phyloP scores from a whole-genome alignment of 2,797 vertebrate species.

The Phalloptychus januarius region DNA sequence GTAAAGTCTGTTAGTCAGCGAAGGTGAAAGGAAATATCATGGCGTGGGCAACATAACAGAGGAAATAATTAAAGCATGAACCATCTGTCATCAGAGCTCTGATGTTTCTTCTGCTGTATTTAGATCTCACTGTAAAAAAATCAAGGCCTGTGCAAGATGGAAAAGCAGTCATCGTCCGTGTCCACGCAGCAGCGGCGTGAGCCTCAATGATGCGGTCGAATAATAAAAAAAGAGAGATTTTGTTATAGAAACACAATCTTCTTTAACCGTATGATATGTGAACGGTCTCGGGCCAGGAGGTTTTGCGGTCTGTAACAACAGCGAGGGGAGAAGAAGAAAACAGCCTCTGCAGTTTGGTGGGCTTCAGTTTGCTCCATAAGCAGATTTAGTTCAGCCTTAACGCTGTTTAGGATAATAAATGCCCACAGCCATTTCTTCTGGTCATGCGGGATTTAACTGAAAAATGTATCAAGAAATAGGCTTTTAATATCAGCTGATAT shows the following conservation, averaged over 20 bases:
- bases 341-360: constrained; percentile 7
- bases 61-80: constrained; percentile 58
- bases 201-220: constrained; percentile 64
- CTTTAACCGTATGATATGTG: constrained; percentile 52
- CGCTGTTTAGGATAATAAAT: constrained; percentile 14
- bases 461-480: too few species aligned
- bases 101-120: constrained; percentile 50
- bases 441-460: too few species aligned
- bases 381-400: constrained; percentile 41
- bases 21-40: constrained; percentile 77
- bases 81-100: constrained; percentile 31
- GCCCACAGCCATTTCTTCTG: constrained; percentile 10
- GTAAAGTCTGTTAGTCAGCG: constrained; percentile 81
- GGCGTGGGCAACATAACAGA: constrained; percentile 77
- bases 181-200: constrained; percentile 10
- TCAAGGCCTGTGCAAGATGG: constrained; percentile 45
- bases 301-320: constrained; percentile 58
- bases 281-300: constrained; percentile 36
- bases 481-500: too few species aligned
- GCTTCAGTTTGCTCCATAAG: constrained; percentile 44
- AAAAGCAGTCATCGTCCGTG: constrained; percentile 48
- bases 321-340: constrained; percentile 21
- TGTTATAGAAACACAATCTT: constrained; percentile 75
- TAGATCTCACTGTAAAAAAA: constrained; percentile 54
- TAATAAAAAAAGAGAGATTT: constrained; percentile 60